Evolutionary conservation across 2,888 invertebrate species (phyloP), one percentile per base, ranked within the genome.

Genomic region (Dusona sp.): DNA sequence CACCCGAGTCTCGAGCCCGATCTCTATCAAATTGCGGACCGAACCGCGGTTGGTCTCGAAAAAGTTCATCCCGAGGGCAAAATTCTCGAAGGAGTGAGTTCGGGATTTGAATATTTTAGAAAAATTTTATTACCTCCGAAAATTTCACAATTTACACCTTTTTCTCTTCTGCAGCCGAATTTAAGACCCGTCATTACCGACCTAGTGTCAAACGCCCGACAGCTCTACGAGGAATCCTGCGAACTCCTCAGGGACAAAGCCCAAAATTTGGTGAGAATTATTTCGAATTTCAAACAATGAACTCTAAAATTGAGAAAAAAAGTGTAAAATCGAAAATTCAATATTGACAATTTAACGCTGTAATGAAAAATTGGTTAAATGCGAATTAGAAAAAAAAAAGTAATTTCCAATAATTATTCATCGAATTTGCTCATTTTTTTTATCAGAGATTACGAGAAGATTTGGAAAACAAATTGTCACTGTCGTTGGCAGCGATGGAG

Each of bases 1-100:
- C 96, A 97, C 94, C 96, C 96, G 61, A 95, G 95, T 51, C 94
- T 97, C 54, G 97, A 97, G 89, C 95, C 96, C n/a, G 96, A 97
- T 91, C 95, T 98, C 45, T 97, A 97, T 93, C 95, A 96, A 73
- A 95, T 97, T 75, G 98, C 98, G 19, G 96, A 96, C 70, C 96
- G 97, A 88, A 96, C 97, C 1, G 96, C 96, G n/a, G 95, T 95
- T 38, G 96, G 96, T 87, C 94, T 97, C 75, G 97, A 97, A 91
- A 95, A 96, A 83, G 96, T 97, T 93, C 98, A 97, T 95, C 98
- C 97, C 0, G 97, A 97, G 83, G 98, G 98, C 13, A 97, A 97
- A 91, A 95, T 98, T 48, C 94, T 98, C 75, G 97, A 98, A 91
- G 97, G 97, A 90, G 96, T 96, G 91, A 92, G 94, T 92, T 42